Percentiles rank a stretch among this genome's conserved stretches.
Conservation (phyloP, 2,888 invertebrate species). For the Orgyia antiqua region DNA sequence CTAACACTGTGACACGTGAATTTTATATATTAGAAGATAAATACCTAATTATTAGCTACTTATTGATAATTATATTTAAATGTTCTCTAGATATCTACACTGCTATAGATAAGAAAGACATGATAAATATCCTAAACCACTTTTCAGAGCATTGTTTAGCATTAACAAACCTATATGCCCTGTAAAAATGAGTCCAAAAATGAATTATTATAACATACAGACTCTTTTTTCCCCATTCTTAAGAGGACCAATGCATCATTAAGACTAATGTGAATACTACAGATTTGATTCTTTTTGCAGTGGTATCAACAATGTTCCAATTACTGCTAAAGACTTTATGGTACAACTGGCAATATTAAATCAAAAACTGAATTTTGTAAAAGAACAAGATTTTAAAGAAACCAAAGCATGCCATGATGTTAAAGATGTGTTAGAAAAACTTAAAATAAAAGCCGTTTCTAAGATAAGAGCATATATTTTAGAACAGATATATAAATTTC, state of each 20-base stretch:
- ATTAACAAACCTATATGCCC: too few relatives aligned
- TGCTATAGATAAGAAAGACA: too few relatives aligned
- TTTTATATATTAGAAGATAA: neutral
- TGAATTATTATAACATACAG: too few relatives aligned
- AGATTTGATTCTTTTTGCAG: slow-evolving; percentile 48
- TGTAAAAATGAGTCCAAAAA: too few relatives aligned
- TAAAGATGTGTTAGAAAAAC: slow-evolving; percentile 94
- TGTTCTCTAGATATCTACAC: too few relatives aligned
- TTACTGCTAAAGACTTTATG: slow-evolving; percentile 95
- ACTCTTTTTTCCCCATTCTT: too few relatives aligned
- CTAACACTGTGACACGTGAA: too few relatives aligned
- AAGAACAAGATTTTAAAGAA: slow-evolving; percentile 95
- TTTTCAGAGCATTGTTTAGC: too few relatives aligned
- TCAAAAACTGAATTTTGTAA: slow-evolving; percentile 97
- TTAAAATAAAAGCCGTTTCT: slow-evolving; percentile 95
- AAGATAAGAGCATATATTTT: slow-evolving; percentile 96
- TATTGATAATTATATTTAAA: too few relatives aligned
- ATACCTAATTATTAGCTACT: neutral
- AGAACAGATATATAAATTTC: slow-evolving; percentile 96
- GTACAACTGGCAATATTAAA: slow-evolving; percentile 94
- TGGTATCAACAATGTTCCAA: slow-evolving; percentile 93
- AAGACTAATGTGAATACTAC: too few relatives aligned
- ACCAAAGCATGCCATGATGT: slow-evolving; percentile 93
- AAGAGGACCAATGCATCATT: too few relatives aligned
- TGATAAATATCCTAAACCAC: too few relatives aligned